Base-by-base conservation (phyloP, 2,797 vertebrate genomes). In the Xiphorhynchus erythropygius region DNA sequence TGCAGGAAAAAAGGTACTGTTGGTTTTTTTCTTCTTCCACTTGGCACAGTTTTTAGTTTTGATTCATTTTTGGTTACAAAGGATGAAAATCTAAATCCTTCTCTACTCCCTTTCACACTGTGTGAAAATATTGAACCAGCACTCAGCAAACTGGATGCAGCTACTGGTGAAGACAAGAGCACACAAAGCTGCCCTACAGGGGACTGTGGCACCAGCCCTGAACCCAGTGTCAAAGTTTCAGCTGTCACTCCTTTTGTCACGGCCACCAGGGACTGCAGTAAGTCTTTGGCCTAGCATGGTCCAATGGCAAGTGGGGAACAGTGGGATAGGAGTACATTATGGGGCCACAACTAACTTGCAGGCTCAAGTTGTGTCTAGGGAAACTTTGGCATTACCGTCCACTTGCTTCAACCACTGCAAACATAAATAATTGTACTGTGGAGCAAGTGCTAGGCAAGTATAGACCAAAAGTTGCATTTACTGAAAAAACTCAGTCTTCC, bases 11-110 rank as follows among this genome's bases (percentile, higher is more conserved):
- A 87, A 88, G 42, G 70, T 52, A 46, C 62, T 71, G 37, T 67
- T 90, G 71, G 76, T 53, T 65, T 18, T 81, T 87, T 90, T 63
- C 63, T 81, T 9, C 25, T 86, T 86, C 76, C 71, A 76, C 37
- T 90, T 79, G 64, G 69, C 73, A 67, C 10, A 41, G 16, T 87
- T 94, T 81, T 79, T 59, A 59, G 25, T 87, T 94, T 89, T 88
- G 65, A 62, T 79, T 92, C 5, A 55, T 68, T 91, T 92, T 75
- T 83, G 9, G 35, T 92, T 91, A 65, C 76, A 78, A 88, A 94
- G 32, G 35, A 46, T 85, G 69, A 81, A 77, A 91, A 85, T 71
- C 46, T 91, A 78, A 87, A 85, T 77, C 64, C 53, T 83, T 74
- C 30, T 87, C n/a, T 21, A 11, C 65, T 81, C 19, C 21, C 23